Base-by-base conservation (phyloP, 2,888 invertebrate genomes). In the Sisyra terminalis region DNA sequence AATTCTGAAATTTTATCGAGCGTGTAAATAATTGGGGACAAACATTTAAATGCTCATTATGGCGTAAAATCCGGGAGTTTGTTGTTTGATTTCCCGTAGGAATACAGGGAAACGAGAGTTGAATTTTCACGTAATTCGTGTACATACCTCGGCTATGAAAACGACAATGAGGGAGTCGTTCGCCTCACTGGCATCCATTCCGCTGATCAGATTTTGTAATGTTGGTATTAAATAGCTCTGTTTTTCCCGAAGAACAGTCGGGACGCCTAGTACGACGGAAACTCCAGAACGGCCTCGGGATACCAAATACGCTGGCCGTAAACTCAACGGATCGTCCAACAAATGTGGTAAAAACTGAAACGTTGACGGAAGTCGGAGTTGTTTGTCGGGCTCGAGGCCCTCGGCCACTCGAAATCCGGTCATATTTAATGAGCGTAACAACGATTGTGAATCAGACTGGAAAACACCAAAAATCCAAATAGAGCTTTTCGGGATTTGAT, bases 301-400 rank as follows among this genome's bases (percentile, higher is more conserved):
- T 59, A 87, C 68, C 51, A 82, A 69, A 58, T 79, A 83, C 8
- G 83, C 81, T 2, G 92, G 86, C 44, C 77, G 70, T 43, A 90
- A 63, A 52, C 85, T 85, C 47, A 73, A 67, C 0, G 81, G 78
- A 56, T 84, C 78, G 48, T 79, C 78, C 49, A 87, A 69, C 36
- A 93, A 69, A 61, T 93, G 89, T 2, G 92, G 92, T 51, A 93
- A 67, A 57, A 89, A 86, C 57, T 86, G 81, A 59, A 79, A 85
- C 45, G 86, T 75, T 47, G 85, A 83, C 2, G 89, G 87, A 45
- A 82, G 64, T 45, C 82, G 72, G 35, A 87, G 64, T 55, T 55
- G 57, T 48, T 62, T 62, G 30, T 58, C 58, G 11, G 61, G 61
- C 50, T 58, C 58, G 29, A 61, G 45, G 8, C 63, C 63, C 40